Conservation (phyloP, 1,140 invertebrate species). For the Eubasilissa regina region DNA sequence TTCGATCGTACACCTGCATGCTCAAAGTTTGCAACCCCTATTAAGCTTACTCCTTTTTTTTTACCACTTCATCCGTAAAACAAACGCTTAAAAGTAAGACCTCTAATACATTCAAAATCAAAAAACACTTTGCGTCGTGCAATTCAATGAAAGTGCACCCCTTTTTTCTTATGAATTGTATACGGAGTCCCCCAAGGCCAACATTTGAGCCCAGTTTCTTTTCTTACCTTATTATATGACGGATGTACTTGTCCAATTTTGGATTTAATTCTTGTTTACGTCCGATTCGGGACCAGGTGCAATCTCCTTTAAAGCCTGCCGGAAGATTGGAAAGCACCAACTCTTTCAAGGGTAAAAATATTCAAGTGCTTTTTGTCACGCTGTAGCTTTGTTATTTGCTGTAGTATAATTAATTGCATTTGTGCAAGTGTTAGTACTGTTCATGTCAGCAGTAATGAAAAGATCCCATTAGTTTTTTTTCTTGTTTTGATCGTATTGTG, state of each 20-base stretch:
- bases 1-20: too few relatives aligned
- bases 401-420: not conserved
- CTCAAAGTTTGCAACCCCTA: too few relatives aligned
- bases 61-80: not conserved
- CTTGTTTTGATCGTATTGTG: too few relatives aligned
- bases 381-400: too few relatives aligned
- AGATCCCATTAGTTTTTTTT: too few relatives aligned
- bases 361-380: not conserved
- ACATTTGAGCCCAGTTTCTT: not conserved
- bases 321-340: not conserved
- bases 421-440: too few relatives aligned
- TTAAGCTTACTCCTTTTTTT: not conserved
- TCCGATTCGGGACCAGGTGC: not conserved
- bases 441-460: too few relatives aligned
- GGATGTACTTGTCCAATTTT: conserved; percentile 15
- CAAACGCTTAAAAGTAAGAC: not conserved
- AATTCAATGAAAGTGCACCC: not conserved
- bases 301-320: not conserved
- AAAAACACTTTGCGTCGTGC: not conserved
- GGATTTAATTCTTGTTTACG: not conserved
- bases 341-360: conserved; percentile 3
- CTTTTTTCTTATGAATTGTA: not conserved
- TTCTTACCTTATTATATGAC: conserved; percentile 4
- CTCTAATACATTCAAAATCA: conserved; percentile 1
- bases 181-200: conserved; percentile 6